These are phyloP conservation scores for Gambusia holbrooki DNA, from an alignment of 2,113 vertebrate genomes.

Conservation along the genomic window DNA sequence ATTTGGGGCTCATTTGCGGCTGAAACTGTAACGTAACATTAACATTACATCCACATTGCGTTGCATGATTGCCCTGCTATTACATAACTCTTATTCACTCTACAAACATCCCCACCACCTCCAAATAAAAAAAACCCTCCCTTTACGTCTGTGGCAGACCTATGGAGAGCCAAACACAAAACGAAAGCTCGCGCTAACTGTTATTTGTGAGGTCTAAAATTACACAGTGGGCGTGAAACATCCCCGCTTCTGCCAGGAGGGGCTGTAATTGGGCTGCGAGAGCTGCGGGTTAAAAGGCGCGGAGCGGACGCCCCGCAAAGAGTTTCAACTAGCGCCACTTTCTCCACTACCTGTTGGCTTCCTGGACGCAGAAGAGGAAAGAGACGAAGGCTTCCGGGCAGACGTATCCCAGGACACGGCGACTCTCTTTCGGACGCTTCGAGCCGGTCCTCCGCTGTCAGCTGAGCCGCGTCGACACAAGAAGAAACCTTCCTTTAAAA, in stretches of 20 bases:
- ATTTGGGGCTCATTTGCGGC: slow-evolving; percentile 29
- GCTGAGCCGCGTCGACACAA: slow-evolving; percentile 13
- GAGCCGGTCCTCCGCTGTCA: slow-evolving; percentile 1
- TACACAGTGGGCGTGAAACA: slow-evolving; percentile 32
- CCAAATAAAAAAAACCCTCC: neutral
- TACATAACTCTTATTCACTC: slow-evolving; percentile 8
- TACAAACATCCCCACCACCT: neutral
- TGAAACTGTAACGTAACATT: slow-evolving; percentile 2
- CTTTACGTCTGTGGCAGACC: neutral
- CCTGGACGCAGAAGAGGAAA: slow-evolving; percentile 24
- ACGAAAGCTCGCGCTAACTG: slow-evolving; percentile 35
- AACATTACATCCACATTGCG: slow-evolving; percentile 6
- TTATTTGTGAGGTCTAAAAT: slow-evolving; percentile 60
- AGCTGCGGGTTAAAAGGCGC: slow-evolving; percentile 48
- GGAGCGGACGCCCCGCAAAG: slow-evolving; percentile 42
- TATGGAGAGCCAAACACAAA: neutral
- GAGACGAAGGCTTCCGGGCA: slow-evolving; percentile 10
- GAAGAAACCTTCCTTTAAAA: neutral
- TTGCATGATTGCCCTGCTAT: slow-evolving; percentile 26
- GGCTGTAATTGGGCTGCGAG: slow-evolving; percentile 22
- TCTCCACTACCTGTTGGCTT: slow-evolving; percentile 33
- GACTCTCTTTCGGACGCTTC: slow-evolving; percentile 8
- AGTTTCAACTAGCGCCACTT: slow-evolving; percentile 43
- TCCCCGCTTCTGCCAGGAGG: slow-evolving; percentile 11
- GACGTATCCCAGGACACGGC: slow-evolving; percentile 18